These are phyloP conservation scores for Spodoptera picta DNA, from an alignment of 2,888 invertebrate genomes.

Conservation along the genomic window DNA sequence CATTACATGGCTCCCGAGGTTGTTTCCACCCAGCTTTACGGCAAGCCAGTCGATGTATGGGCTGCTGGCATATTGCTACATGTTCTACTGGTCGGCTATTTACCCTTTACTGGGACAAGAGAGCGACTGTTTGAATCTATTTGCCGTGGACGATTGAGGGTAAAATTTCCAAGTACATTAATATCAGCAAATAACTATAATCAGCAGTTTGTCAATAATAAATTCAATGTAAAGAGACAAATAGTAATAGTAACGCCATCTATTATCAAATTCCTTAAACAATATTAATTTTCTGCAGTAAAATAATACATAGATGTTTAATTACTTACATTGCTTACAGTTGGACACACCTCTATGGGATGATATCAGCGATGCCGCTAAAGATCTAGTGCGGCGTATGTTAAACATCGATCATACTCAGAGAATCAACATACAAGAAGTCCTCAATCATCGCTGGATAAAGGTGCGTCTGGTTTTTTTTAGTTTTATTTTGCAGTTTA, in stretches of 20 bases:
- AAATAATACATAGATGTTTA: not conserved
- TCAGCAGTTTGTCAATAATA: not conserved
- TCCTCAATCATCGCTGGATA: slow-evolving; percentile 98
- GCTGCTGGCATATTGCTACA: slow-evolving; percentile 98
- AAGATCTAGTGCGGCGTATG: slow-evolving; percentile 98
- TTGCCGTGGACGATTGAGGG: slow-evolving; percentile 94
- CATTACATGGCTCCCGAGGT: slow-evolving; percentile 99
- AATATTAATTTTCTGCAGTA: no score
- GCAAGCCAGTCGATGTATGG: slow-evolving; percentile 99
- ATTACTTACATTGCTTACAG: slow-evolving; percentile 79
- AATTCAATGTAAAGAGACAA: no score
- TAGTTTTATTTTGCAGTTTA: no score
- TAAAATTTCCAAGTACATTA: slow-evolving; percentile 71
- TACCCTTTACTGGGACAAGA: slow-evolving; percentile 98
- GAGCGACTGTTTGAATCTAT: slow-evolving; percentile 97
- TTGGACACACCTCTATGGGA: slow-evolving; percentile 97
- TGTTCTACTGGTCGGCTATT: slow-evolving; percentile 96
- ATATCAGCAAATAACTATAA: not conserved
- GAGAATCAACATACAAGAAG: slow-evolving; percentile 98
- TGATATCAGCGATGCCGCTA: slow-evolving; percentile 97
- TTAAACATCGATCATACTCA: slow-evolving; percentile 96
- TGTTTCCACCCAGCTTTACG: slow-evolving; percentile 95
- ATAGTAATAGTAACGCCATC: no score
- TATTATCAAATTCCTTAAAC: no score
- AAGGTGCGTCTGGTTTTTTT: slow-evolving; percentile 90